phyloP scores from a whole-genome alignment of 2,888 invertebrate genomes.

The Lepidocyrtinus sp. region DNA sequence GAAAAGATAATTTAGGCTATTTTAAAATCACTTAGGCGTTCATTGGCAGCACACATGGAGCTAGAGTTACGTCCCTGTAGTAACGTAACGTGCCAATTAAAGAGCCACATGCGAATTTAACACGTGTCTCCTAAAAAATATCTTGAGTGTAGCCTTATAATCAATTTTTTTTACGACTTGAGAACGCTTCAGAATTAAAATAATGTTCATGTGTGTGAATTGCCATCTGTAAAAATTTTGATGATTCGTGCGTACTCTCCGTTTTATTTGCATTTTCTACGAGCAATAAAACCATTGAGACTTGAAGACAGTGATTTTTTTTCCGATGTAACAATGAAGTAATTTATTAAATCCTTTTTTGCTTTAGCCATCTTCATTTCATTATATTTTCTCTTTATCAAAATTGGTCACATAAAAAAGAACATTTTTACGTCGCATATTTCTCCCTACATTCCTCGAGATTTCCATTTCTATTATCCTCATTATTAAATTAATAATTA shows the following conservation, averaged over 20 bases:
- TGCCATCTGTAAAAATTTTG: no score
- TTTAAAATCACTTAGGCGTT: no score
- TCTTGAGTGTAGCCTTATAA: no score
- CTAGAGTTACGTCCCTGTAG: neutral
- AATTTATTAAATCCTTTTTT: neutral
- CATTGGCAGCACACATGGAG: no score
- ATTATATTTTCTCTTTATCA: neutral
- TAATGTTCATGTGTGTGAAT: no score
- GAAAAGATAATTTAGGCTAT: no score
- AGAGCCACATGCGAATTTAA: neutral
- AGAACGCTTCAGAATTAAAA: no score
- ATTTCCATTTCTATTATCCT: conserved; percentile 17
- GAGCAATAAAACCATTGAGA: no score
- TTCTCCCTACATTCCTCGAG: neutral
- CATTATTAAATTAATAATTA: conserved; percentile 40
- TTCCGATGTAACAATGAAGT: neutral
- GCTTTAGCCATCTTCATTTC: neutral
- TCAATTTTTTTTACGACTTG: no score
- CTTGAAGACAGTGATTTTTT: neutral
- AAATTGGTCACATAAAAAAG: conserved; percentile 25
- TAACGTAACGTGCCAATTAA: neutral
- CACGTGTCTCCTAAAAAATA: neutral
- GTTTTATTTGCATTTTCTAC: no score
- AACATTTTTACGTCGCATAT: conserved; percentile 24
- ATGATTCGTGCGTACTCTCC: no score